Base-by-base conservation (phyloP, 2,888 invertebrate species). In the Neelides folsomi region DNA sequence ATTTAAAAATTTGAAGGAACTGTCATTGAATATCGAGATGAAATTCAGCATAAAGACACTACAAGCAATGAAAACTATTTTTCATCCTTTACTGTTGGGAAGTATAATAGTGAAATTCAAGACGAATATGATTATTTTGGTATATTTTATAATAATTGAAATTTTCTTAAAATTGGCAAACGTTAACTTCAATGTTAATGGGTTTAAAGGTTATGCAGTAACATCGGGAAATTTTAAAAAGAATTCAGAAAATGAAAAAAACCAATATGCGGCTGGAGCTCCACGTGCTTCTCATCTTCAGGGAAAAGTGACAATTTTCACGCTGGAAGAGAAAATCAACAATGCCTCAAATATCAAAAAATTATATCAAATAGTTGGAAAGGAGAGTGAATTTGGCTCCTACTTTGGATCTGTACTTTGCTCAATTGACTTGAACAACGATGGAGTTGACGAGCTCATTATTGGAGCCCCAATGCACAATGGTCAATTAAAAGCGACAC, bases 381-480 rank as follows among this genome's bases (percentile, higher is more conserved):
- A 1, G 2, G 53, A 49, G 16, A 47, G 52, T 27, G 51, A 54
- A 34, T 58, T 54, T 43, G 56, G 56, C 1, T 57, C 57, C 65
- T 81, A 79, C 67, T 83, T 80, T 65, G 82, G 82, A 0, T 75
- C 77, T 27, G 67, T 77, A 1, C 64, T 82, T 10, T 68, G 77
- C 12, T 75, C 77, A 3, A 76, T 77, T 41, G 81, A 82, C 67
- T 66, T 82, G 8, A 79, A 80, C 65, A 72, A 72, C 1, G 81
- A 82, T 65, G 74, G 72, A 0, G 70, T 72, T 9, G 76, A 78
- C 54, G 82, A 82, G 63, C 68, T 82, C 5, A 69, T 81, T 12
- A 75, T 82, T 2, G 79, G 80, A 0, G 80, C 82, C 0, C 82
- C 82, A 1, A 58, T 69, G 40, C 67, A 64, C 51, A 27, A 41